Conservation (phyloP, 2,113 vertebrate genomes). For the Indicator maculatus region DNA sequence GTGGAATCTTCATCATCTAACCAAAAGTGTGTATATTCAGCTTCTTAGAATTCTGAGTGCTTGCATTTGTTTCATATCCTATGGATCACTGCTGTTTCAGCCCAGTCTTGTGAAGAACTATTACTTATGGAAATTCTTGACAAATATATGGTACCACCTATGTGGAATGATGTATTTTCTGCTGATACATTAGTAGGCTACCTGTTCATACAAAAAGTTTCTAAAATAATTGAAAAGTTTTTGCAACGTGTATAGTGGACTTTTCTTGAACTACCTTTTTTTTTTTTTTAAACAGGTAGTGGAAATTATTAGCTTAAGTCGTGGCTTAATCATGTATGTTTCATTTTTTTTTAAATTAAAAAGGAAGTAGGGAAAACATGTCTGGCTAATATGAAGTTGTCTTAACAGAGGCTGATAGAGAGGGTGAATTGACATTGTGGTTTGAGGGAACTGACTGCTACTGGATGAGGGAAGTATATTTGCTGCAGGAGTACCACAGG, state of each 20-base stretch:
- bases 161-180: conserved; percentile 13
- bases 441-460: not conserved
- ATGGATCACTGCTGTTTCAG: conserved; percentile 6
- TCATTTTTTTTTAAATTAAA: not conserved
- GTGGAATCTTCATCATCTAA: not conserved
- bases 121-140: conserved; percentile 53
- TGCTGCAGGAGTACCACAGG: not conserved
- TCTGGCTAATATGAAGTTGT: not conserved
- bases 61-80: not conserved
- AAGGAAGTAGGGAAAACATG: not conserved
- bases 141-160: not conserved
- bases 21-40: not conserved
- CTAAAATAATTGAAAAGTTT: conserved; percentile 27
- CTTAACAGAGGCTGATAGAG: not conserved
- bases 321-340: not conserved
- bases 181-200: conserved; percentile 3
- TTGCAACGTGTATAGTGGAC: conserved; percentile 8
- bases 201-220: not conserved
- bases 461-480: not conserved
- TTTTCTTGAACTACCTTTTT: not conserved
- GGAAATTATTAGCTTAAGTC: not conserved
- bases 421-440: not conserved
- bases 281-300: not conserved
- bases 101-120: conserved; percentile 8
- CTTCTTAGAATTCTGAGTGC: not conserved